These are phyloP conservation scores for Semnornis frantzii DNA, from an alignment of 2,113 vertebrate species.

Conservation along the genomic window DNA sequence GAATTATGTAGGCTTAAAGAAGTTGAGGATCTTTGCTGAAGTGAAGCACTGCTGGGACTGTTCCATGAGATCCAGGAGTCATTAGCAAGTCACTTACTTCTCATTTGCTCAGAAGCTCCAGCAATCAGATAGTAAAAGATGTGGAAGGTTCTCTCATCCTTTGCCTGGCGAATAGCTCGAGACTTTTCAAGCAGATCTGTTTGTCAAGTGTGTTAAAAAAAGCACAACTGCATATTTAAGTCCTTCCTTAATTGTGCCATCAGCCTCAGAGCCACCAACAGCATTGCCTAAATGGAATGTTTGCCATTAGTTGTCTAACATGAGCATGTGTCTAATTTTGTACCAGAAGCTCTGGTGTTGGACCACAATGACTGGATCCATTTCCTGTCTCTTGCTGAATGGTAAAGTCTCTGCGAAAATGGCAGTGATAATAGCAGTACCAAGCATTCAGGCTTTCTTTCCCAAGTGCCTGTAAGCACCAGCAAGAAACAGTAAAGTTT, in stretches of 20 bases:
- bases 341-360: neutral
- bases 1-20: neutral
- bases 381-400: neutral
- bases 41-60: neutral
- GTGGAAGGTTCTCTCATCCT: slow-evolving; percentile 82
- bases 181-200: slow-evolving; percentile 86
- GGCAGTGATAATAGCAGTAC: no score
- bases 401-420: no score
- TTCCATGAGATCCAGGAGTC: neutral
- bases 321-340: neutral
- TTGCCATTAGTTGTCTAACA: neutral
- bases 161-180: slow-evolving; percentile 81
- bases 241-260: neutral
- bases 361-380: neutral
- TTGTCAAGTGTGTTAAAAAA: slow-evolving; percentile 52
- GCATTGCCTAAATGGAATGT: no score
- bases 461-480: neutral
- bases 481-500: neutral
- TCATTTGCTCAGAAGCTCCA: slow-evolving; percentile 80
- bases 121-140: slow-evolving; percentile 84
- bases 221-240: neutral
- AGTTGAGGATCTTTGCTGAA: neutral
- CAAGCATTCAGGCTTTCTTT: neutral
- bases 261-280: neutral
- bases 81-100: slow-evolving; percentile 65